Percentiles rank a stretch among this genome's conserved stretches.
Conservation (phyloP, 2,888 invertebrate genomes). For the Catocala sponsa region DNA sequence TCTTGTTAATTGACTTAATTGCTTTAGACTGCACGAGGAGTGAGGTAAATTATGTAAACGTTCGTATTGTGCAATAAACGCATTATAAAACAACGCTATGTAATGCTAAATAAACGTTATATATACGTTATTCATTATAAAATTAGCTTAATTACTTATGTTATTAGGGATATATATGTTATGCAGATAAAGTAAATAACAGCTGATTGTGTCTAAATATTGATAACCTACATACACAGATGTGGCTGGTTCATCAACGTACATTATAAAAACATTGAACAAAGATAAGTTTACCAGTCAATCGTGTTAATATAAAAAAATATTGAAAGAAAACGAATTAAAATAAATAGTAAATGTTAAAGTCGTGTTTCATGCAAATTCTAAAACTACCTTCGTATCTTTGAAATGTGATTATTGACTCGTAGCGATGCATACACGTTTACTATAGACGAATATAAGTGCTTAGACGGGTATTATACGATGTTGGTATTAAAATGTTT, state of each 20-base stretch:
- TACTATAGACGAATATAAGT: too few relatives aligned
- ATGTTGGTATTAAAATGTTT: too few relatives aligned
- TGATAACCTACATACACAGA: slow-evolving; percentile 16
- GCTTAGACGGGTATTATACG: too few relatives aligned
- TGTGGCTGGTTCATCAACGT: too few relatives aligned
- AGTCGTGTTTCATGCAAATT: slow-evolving; percentile 25
- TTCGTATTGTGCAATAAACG: slow-evolving; percentile 16
- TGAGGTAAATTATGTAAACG: slow-evolving; percentile 10
- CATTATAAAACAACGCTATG: not conserved
- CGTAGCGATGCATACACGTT: too few relatives aligned
- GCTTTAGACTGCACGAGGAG: slow-evolving; percentile 18
- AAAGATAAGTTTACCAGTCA: too few relatives aligned
- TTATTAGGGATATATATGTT: slow-evolving; percentile 4
- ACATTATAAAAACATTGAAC: not conserved
- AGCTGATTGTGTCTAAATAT: slow-evolving; percentile 2
- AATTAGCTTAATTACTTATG: not conserved
- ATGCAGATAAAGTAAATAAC: slow-evolving; percentile 10
- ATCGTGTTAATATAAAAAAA: too few relatives aligned
- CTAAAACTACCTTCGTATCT: slow-evolving; percentile 24
- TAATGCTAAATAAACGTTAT: not conserved
- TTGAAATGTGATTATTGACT: slow-evolving; percentile 1
- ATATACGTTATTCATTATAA: too few relatives aligned
- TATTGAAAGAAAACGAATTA: too few relatives aligned
- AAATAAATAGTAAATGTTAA: slow-evolving; percentile 21
- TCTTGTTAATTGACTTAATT: slow-evolving; percentile 43